These are phyloP conservation scores for Alviniconcha marisindica DNA, from an alignment of 1,140 invertebrate species.

Conservation along the genomic window DNA sequence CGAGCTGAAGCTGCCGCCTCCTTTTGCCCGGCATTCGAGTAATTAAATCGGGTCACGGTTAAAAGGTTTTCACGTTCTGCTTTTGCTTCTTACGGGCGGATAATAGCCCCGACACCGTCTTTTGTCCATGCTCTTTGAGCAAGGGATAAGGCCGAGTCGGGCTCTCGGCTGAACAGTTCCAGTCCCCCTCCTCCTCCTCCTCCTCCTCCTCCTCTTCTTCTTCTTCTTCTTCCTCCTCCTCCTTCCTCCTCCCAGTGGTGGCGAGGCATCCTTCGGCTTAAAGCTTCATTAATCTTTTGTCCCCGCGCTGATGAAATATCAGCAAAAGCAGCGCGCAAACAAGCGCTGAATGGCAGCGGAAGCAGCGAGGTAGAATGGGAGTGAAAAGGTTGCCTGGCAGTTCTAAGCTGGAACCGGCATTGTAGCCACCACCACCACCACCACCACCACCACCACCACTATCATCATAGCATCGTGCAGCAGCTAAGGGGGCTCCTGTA, in stretches of 20 bases:
- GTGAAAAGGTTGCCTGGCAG: neutral
- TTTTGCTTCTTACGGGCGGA: neutral
- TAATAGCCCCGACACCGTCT: neutral
- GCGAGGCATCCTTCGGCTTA: neutral
- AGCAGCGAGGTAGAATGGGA: neutral
- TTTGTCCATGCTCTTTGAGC: constrained; percentile 20
- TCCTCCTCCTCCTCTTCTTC: no score
- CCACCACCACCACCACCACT: neutral
- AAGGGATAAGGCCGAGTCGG: neutral
- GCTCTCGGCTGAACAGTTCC: no score
- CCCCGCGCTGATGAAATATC: constrained; percentile 28
- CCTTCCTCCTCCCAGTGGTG: no score
- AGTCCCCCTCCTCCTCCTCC: no score
- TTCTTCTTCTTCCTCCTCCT: no score
- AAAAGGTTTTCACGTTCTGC: constrained; percentile 10
- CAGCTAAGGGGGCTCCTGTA: neutral
- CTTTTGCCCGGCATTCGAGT: neutral
- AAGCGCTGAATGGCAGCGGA: neutral
- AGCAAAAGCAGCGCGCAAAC: constrained; percentile 34
- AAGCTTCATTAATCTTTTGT: constrained; percentile 32
- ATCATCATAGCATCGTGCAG: no score
- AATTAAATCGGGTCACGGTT: constrained; percentile 17
- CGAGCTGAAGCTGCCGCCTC: neutral
- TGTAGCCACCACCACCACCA: neutral
- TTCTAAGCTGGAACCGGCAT: neutral